A percentile compares a stretch with the other conserved stretches of the same genome.
phyloP scores from a whole-genome alignment of 2,888 invertebrate genomes.

The Rotaria socialis region DNA sequence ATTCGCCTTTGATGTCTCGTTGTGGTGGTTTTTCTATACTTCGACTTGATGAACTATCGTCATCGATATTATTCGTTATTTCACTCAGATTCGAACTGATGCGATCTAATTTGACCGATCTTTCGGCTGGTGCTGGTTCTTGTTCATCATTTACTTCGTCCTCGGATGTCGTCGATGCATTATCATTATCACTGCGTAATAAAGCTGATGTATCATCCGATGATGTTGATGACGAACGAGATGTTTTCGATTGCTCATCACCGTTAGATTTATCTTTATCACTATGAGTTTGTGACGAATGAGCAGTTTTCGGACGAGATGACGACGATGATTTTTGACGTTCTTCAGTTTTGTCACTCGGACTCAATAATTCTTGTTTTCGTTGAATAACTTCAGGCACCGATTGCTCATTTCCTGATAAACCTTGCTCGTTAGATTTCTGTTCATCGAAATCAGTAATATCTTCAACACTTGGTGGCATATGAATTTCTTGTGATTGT shows the following conservation, averaged over 20 bases:
- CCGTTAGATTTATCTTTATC: too few species aligned
- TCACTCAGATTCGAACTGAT: too few species aligned
- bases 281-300: neutral
- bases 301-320: slow-evolving; percentile 1
- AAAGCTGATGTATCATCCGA: neutral
- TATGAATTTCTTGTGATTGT: neutral
- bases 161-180: neutral
- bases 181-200: neutral
- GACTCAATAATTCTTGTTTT: neutral
- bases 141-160: neutral
- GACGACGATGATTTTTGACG: neutral
- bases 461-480: neutral
- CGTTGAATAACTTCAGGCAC: neutral
- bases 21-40: neutral
- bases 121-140: neutral
- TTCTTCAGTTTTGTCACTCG: neutral
- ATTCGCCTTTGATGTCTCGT: neutral
- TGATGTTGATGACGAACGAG: neutral
- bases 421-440: too few species aligned
- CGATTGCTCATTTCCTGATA: neutral
- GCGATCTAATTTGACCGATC: neutral
- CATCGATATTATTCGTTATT: neutral
- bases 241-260: neutral
- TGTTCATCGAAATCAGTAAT: neutral
- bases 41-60: neutral